These are phyloP conservation scores for Eupithecia insigniata DNA, from an alignment of 2,888 invertebrate genomes.

Conservation along the genomic window DNA sequence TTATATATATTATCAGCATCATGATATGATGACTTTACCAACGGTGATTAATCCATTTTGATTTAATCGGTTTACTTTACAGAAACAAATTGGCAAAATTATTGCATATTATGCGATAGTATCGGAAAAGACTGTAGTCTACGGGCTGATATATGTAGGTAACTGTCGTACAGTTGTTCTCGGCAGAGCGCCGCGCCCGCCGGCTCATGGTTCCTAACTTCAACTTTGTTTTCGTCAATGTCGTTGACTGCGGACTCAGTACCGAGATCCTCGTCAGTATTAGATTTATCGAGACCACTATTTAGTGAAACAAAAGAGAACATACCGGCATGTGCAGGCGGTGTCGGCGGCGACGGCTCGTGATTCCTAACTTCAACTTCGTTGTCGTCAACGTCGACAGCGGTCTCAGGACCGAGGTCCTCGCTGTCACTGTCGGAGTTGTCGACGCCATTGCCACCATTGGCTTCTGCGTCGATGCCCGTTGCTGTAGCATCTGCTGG, in stretches of 20 bases:
- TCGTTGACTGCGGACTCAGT: slow-evolving; percentile 91
- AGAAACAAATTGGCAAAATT: background rate
- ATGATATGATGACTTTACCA: background rate
- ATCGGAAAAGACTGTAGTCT: background rate
- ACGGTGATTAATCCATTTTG: background rate
- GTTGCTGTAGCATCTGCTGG: slow-evolving; percentile 61
- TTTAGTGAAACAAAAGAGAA: slow-evolving; percentile 27
- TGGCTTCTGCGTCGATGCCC: slow-evolving; percentile 51
- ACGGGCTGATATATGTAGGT: background rate
- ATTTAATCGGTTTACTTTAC: background rate
- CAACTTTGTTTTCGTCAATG: slow-evolving; percentile 83
- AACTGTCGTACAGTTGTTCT: slow-evolving; percentile 79
- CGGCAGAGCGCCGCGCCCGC: slow-evolving; percentile 69
- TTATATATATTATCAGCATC: background rate
- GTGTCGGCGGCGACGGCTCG: slow-evolving; percentile 82
- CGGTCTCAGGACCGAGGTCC: slow-evolving; percentile 90
- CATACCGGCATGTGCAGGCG: slow-evolving; percentile 84
- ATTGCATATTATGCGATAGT: background rate
- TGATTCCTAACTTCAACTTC: slow-evolving; percentile 74
- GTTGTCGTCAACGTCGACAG: slow-evolving; percentile 87
- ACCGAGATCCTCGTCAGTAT: slow-evolving; percentile 87
- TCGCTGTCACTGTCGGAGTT: slow-evolving; percentile 85
- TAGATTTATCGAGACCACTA: slow-evolving; percentile 75
- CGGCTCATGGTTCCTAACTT: slow-evolving; percentile 75
- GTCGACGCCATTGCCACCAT: slow-evolving; percentile 71